These are phyloP conservation scores for Ceraclea dissimilis DNA, from an alignment of 2,888 invertebrate species.

Conservation along the genomic window DNA sequence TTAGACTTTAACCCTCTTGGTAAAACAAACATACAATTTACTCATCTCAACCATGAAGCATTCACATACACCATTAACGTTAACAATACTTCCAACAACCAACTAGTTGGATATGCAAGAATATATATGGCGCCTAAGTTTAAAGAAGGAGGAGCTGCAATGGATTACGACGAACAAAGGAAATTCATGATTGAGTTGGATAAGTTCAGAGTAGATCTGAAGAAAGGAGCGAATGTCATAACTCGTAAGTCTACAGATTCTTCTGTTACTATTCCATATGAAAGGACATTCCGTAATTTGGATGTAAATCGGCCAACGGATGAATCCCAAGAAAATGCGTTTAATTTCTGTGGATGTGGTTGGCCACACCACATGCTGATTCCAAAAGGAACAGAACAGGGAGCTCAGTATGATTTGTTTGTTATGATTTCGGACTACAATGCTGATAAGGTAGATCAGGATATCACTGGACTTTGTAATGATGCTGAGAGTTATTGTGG, in stretches of 20 bases:
- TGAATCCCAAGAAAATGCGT: conserved; percentile 33
- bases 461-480: conserved; percentile 48
- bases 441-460: conserved; percentile 42
- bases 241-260: conserved; percentile 47
- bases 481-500: conserved; percentile 77
- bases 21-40: conserved; percentile 61
- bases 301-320: conserved; percentile 26
- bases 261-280: conserved; percentile 54
- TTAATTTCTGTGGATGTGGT: conserved; percentile 58
- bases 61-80: conserved; percentile 48
- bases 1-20: conserved; percentile 70
- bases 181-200: conserved; percentile 60
- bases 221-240: conserved; percentile 49
- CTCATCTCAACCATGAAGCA: conserved; percentile 68
- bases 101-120: conserved; percentile 52
- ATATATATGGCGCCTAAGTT: conserved; percentile 59
- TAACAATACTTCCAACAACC: conserved; percentile 30
- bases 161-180: conserved; percentile 52
- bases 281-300: conserved; percentile 49
- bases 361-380: conserved; percentile 56
- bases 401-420: conserved; percentile 46
- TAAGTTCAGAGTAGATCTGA: conserved; percentile 54
- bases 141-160: conserved; percentile 55
- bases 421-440: conserved; percentile 53
- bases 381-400: conserved; percentile 48